Evolutionary conservation across 2,888 invertebrate genomes (phyloP).

Genomic region (Pherbina coryleti): DNA sequence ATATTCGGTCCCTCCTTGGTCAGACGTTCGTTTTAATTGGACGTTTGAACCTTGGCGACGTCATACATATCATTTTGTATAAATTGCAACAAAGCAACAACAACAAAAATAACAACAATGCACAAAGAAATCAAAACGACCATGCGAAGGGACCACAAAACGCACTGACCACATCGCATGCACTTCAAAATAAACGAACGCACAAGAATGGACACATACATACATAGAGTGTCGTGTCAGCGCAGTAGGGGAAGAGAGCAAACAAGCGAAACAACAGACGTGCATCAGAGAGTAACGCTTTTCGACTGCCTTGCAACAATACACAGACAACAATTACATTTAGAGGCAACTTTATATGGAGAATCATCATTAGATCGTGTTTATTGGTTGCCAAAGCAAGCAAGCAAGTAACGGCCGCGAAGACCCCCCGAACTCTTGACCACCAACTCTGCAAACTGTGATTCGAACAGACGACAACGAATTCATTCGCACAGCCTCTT

Average conservation of each 20-base stretch:
- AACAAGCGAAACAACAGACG: not conserved
- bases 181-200: not conserved
- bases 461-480: not conserved
- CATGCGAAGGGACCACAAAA: conserved; percentile 21
- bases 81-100: not conserved
- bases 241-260: not conserved
- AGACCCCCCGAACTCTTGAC: not conserved
- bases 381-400: not conserved
- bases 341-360: not conserved
- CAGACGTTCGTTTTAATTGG: conserved; percentile 25
- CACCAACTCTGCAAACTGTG: not conserved
- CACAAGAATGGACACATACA: not conserved
- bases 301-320: not conserved
- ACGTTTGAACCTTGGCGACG: not conserved
- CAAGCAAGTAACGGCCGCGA: not conserved
- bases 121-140: conserved; percentile 20
- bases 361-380: conserved; percentile 8
- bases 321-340: not conserved
- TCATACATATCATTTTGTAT: conserved; percentile 23
- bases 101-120: not conserved
- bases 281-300: not conserved
- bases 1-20: not conserved
- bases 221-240: too few relatives aligned
- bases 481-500: not conserved
- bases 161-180: conserved; percentile 27